Percentiles rank a stretch among this genome's conserved stretches.
Conservation (phyloP, 2,113 vertebrate species). For the Columbina picui region DNA sequence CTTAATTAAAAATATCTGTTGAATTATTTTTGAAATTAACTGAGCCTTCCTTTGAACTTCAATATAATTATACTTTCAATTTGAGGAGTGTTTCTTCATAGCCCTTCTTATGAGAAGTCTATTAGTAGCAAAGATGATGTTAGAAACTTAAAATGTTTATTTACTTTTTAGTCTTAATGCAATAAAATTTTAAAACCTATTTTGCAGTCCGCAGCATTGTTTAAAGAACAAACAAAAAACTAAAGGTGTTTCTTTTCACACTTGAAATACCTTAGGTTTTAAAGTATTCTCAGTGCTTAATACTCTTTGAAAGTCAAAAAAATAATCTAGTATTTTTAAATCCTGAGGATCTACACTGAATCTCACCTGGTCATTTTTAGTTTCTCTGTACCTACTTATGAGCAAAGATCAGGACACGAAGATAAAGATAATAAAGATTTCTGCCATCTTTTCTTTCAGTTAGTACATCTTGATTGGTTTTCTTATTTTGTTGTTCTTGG, state of each 20-base stretch:
- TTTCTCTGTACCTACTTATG: background rate
- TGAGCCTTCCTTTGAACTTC: background rate
- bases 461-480: background rate
- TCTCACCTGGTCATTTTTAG: background rate
- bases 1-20: background rate
- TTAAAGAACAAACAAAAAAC: background rate
- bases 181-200: background rate
- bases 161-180: background rate
- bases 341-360: background rate
- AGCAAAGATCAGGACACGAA: background rate
- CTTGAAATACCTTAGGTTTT: background rate
- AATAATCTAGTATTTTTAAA: background rate
- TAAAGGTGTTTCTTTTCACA: background rate
- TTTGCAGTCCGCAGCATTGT: background rate
- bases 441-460: background rate
- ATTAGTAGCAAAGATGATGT: rapidly evolving
- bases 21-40: background rate
- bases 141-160: background rate
- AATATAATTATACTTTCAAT: background rate
- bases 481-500: background rate
- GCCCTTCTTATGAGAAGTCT: background rate
- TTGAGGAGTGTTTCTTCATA: background rate
- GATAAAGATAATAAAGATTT: background rate
- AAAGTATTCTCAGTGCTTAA: background rate
- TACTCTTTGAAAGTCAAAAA: background rate